Evolutionary conservation across 2,888 invertebrate genomes (phyloP), one percentile per base, ranked within the genome.

Genomic region (Hypomecis atomaria): DNA sequence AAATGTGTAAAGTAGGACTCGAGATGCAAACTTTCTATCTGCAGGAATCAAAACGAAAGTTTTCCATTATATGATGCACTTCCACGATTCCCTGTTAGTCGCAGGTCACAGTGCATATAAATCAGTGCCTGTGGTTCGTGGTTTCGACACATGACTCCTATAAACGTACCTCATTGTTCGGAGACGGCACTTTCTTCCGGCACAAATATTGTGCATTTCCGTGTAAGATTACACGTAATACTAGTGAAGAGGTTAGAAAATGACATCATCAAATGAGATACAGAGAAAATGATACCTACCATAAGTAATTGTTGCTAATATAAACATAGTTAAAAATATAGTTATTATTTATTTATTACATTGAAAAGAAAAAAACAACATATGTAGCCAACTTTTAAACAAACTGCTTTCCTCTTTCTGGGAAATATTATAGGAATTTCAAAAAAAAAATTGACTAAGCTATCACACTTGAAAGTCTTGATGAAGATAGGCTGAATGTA

Each of bases 81-180:
- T 69, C 65, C 70, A 72, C 67, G 74, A 71, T 72, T 75, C 75
- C 68, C 66, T 67, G 74, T 73, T 75, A 67, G 68, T 67, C 66
- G 73, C 73, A 69, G 65, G 67, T 67, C 65, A 69, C 67, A 75
- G 70, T 76, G 70, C 73, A 74, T 76, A 79, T 81, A 78, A 80
- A 79, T 81, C 77, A 78, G 67, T 62, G 57, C 60, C 65, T 77
- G 82, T 62, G 78, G 83, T 84, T 79, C 72, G 78, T 61, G 75
- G 79, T 85, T 82, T 80, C 79, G 64, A 75, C 78, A 77, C 69
- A 80, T 72, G 72, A 75, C 72, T 78, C 72, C 73, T 78, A 77
- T 78, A 81, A 76, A 77, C 73, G 70, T 71, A 73, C 75, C 80
- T 75, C 78, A 86, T 87, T 88, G 86, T 86, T 83, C 78, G 73